phyloP scores from a whole-genome alignment of 2,797 vertebrate species.

The Sternotherus odoratus region DNA sequence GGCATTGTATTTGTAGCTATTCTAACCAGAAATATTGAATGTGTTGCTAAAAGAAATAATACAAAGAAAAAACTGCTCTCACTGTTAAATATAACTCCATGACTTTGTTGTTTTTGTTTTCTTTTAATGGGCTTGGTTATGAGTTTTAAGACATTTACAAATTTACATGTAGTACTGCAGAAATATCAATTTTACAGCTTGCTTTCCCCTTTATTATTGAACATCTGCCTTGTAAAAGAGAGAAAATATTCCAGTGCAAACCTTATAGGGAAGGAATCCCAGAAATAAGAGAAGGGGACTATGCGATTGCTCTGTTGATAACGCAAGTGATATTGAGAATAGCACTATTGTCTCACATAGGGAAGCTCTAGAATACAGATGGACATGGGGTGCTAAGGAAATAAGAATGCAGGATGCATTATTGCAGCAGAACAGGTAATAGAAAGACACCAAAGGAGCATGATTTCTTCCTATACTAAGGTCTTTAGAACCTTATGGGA shows the following conservation, averaged over 20 bases:
- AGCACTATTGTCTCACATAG: not conserved
- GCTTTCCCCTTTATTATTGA: not conserved
- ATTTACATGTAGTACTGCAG: not conserved
- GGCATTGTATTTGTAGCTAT: not conserved
- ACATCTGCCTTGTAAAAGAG: not conserved
- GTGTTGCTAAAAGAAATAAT: constrained; percentile 1
- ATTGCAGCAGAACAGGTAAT: not conserved
- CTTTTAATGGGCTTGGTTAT: not conserved
- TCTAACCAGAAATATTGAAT: constrained; percentile 31
- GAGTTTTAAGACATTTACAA: not conserved
- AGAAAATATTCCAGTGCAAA: not conserved
- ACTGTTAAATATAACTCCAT: constrained; percentile 22
- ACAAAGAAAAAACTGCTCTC: not conserved
- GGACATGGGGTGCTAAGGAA: not conserved
- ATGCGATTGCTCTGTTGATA: not conserved
- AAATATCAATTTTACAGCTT: not conserved
- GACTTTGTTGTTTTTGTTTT: constrained; percentile 6
- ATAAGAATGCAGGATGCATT: not conserved
- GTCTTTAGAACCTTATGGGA: not conserved
- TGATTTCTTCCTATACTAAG: not conserved
- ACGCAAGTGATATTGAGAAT: not conserved
- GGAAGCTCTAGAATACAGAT: not conserved
- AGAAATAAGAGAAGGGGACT: not conserved
- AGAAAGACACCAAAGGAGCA: not conserved
- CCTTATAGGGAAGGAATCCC: not conserved